Evolutionary conservation across 1,140 invertebrate species (phyloP).

Genomic region (Pissodes strobi): DNA sequence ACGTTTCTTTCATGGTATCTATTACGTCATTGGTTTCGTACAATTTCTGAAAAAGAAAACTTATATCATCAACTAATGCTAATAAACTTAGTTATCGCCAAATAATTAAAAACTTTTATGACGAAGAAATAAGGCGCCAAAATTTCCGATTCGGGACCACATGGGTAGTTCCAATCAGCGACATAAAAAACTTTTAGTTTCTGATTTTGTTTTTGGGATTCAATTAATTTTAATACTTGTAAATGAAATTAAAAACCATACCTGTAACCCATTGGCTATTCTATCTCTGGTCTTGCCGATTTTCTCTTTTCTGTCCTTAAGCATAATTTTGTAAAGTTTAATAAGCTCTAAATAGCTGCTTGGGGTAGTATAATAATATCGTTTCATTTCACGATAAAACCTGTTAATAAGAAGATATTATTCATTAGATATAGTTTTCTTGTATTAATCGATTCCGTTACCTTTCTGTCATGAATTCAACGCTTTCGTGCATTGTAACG

Average conservation of each 20-base stretch:
- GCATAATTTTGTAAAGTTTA: constrained; percentile 74
- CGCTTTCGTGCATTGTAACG: constrained; percentile 71
- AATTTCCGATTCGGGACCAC: too few relatives aligned
- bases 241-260: too few relatives aligned
- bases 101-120: too few relatives aligned
- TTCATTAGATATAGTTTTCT: constrained; percentile 51
- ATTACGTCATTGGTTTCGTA: constrained; percentile 84
- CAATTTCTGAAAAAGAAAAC: constrained; percentile 74
- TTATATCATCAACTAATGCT: too few relatives aligned
- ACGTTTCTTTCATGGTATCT: constrained; percentile 82
- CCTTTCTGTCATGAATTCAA: constrained; percentile 27
- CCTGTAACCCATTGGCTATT: constrained; percentile 76
- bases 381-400: constrained; percentile 80
- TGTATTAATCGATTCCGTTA: neutral
- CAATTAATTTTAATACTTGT: too few relatives aligned
- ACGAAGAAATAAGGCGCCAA: too few relatives aligned
- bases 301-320: constrained; percentile 68
- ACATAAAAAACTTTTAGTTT: too few relatives aligned
- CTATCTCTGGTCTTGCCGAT: constrained; percentile 69
- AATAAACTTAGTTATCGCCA: too few relatives aligned
- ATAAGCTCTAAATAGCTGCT: constrained; percentile 86
- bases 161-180: too few relatives aligned
- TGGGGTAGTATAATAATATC: constrained; percentile 87
- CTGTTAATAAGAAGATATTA: constrained; percentile 72
- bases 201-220: too few relatives aligned